Evolutionary conservation across 2,113 vertebrate genomes (phyloP).

Genomic region (Orcinus orca): DNA sequence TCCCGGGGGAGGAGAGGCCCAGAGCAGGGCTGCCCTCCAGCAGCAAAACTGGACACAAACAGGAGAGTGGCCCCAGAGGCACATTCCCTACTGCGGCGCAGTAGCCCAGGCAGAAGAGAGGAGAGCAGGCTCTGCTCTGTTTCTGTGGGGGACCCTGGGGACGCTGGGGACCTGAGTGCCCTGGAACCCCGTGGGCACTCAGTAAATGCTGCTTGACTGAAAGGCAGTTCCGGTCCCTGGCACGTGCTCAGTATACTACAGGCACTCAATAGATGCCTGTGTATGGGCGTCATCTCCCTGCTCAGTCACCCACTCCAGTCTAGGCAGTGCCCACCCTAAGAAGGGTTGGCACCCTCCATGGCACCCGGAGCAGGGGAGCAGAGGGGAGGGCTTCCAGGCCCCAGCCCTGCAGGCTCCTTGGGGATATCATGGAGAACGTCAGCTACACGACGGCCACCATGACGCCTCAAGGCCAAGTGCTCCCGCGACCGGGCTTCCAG

Average conservation of each 20-base stretch:
- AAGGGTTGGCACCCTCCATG: not conserved
- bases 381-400: not conserved
- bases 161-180: not conserved
- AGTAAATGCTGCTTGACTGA: not conserved
- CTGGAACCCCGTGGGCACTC: not conserved
- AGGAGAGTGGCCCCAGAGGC: not conserved
- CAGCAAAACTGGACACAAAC: not conserved
- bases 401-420: not conserved
- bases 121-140: not conserved
- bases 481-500: not conserved
- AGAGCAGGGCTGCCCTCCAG: not conserved
- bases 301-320: fast-evolving
- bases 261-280: fast-evolving
- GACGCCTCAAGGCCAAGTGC: not conserved
- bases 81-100: fast-evolving
- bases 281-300: not conserved
- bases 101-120: no score
- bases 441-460: not conserved
- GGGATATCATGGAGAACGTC: not conserved
- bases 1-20: not conserved
- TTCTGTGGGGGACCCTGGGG: not conserved
- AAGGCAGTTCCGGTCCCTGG: not conserved
- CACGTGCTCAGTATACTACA: not conserved
- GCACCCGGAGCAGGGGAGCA: no score
- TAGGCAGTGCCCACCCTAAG: not conserved